Evolutionary conservation across 2,797 vertebrate species (phyloP).

Genomic region (Crenuchus spilurus): DNA sequence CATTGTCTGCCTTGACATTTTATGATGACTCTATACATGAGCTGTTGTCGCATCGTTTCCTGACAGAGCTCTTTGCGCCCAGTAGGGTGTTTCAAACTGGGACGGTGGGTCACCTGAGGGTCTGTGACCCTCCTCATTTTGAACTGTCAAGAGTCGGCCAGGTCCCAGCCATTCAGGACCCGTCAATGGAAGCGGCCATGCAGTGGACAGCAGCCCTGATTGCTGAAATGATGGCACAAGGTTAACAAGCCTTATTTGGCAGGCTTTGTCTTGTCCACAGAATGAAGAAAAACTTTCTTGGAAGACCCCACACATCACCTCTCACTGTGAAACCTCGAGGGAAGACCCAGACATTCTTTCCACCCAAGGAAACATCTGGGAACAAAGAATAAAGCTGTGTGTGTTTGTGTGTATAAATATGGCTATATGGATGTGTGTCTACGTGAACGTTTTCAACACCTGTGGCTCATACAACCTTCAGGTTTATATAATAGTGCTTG

Average conservation of each 20-base stretch:
- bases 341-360: conserved; percentile 67
- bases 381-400: conserved; percentile 53
- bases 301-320: conserved; percentile 52
- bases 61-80: conserved; percentile 60
- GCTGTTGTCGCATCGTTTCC: conserved; percentile 50
- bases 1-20: conserved; percentile 49
- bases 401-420: conserved; percentile 19
- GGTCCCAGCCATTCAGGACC: conserved; percentile 66
- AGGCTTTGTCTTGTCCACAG: conserved; percentile 72
- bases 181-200: conserved; percentile 80
- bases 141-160: conserved; percentile 61
- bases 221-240: conserved; percentile 62
- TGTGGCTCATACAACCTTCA: too few species aligned
- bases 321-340: conserved; percentile 61
- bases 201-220: conserved; percentile 70
- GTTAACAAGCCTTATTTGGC: conserved; percentile 74
- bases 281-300: conserved; percentile 60
- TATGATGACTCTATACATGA: conserved; percentile 58
- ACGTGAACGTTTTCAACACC: not conserved
- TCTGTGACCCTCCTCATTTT: conserved; percentile 73
- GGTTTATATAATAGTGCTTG: too few species aligned
- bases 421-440: conserved; percentile 20
- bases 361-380: conserved; percentile 60
- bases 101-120: conserved; percentile 67
- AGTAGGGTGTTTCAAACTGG: conserved; percentile 49